Evolutionary conservation across 2,888 invertebrate species (phyloP), one percentile per base, ranked within the genome.

Genomic region (Leistus spinibarbis): DNA sequence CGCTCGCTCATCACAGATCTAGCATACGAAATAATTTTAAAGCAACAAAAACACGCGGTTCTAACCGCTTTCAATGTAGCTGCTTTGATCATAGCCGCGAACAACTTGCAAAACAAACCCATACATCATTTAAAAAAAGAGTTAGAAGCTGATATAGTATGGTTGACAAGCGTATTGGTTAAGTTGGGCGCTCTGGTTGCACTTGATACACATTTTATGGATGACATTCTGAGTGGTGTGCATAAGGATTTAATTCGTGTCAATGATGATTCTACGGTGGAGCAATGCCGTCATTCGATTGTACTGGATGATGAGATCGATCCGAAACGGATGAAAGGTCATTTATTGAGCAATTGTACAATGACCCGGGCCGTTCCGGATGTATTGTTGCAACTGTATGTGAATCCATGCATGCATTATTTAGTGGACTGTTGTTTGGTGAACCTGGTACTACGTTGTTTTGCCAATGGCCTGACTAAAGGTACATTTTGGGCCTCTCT

Each of bases 341-440:
- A 93, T 83, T 85, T 85, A 1, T 83, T 95, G 20, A 86, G 88
- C 16, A 88, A 91, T 9, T 86, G 89, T 78, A 92, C 92, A 0
- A 92, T 95, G 90, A 88, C 88, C 60, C 85, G 88, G 76, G 91
- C 92, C 0, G 89, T 94, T 24, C 92, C 95, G 0, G 86, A 91
- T 67, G 87, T 95, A 54, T 91, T 92, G 81, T 84, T 94, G 54
- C 92, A 93, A 82, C 86, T 93, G 78, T 95, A 95, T 81, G 89
- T 92, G 54, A 95, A 95, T 86, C 93, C 94, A 0, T 87, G 90
- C 27, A 85, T 94, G 77, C 91, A 92, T 81, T 92, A 91, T 85
- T 81, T 94, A 20, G 87, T 91, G 40, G 89, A 91, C 78, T 64
- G 75, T n/a, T 54, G 75, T 64, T 88, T 91, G 0, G 90, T 92